These are phyloP conservation scores for Acronicta alni DNA, from an alignment of 2,888 invertebrate genomes.

Conservation along the genomic window DNA sequence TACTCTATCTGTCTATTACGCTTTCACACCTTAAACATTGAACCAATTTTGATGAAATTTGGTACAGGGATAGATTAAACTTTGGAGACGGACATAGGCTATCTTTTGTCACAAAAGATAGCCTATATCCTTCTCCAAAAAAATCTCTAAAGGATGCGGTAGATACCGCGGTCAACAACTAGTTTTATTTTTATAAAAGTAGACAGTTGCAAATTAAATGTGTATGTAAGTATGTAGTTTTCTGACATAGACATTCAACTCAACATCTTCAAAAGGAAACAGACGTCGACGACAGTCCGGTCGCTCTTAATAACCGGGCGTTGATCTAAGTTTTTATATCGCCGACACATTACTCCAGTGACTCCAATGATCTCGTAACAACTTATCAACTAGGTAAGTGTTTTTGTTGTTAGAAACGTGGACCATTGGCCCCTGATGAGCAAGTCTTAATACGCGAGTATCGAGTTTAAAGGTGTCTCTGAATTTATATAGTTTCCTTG, in stretches of 20 bases:
- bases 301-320: conserved; percentile 4
- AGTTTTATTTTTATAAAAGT: no score
- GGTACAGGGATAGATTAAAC: no score
- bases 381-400: conserved; percentile 19
- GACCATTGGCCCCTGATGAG: conserved; percentile 22
- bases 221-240: no score
- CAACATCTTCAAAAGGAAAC: conserved; percentile 8
- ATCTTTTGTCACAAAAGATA: no score
- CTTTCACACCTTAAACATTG: no score
- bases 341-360: conserved; percentile 33
- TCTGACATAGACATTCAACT: background rate
- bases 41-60: no score
- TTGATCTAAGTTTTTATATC: conserved; percentile 33
- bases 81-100: no score
- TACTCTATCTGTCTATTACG: no score
- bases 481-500: background rate
- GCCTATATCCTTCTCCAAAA: no score
- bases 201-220: no score
- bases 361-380: conserved; percentile 43
- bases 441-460: conserved; percentile 3
- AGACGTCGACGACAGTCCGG: background rate
- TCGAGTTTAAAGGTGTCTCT: background rate
- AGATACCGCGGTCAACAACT: no score
- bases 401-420: conserved; percentile 30
- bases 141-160: no score